Evolutionary conservation across 2,113 vertebrate genomes (phyloP).

Genomic region (Malurus alboscapulatus): DNA sequence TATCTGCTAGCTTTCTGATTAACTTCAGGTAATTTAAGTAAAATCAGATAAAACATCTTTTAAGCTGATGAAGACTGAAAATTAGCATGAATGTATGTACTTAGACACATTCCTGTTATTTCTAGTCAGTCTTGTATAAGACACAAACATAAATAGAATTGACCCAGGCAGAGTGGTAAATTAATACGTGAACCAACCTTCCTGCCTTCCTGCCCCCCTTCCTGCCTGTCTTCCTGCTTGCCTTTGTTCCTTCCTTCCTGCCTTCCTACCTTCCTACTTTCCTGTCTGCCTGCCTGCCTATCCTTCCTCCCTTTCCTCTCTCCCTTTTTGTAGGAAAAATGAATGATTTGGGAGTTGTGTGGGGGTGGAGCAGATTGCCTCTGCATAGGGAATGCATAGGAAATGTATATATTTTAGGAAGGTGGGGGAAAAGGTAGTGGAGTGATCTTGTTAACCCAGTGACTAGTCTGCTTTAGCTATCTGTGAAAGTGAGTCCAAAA

Average conservation of each 20-base stretch:
- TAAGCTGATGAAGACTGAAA: not conserved
- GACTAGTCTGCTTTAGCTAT: not conserved
- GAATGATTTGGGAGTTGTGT: not conserved
- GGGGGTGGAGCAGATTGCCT: not conserved
- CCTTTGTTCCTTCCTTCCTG: not conserved
- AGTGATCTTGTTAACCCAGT: not conserved
- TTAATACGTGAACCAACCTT: not conserved
- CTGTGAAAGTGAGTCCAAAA: not conserved
- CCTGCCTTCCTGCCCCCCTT: not conserved
- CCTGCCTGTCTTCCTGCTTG: not conserved
- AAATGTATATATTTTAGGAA: not conserved
- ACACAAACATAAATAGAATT: not conserved
- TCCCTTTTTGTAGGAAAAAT: not conserved
- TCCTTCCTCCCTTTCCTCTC: not conserved
- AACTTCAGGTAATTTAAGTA: not conserved
- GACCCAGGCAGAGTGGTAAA: not conserved
- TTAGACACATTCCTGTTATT: not conserved
- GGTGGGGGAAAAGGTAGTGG: not conserved
- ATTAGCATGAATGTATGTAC: not conserved
- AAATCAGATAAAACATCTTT: conserved; percentile 3
- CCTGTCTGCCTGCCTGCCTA: not conserved
- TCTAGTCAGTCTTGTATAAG: not conserved
- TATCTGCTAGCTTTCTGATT: not conserved
- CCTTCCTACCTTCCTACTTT: not conserved
- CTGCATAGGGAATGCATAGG: not conserved